phyloP scores from a whole-genome alignment of 2,797 vertebrate genomes.

The Enteromius treurensis region DNA sequence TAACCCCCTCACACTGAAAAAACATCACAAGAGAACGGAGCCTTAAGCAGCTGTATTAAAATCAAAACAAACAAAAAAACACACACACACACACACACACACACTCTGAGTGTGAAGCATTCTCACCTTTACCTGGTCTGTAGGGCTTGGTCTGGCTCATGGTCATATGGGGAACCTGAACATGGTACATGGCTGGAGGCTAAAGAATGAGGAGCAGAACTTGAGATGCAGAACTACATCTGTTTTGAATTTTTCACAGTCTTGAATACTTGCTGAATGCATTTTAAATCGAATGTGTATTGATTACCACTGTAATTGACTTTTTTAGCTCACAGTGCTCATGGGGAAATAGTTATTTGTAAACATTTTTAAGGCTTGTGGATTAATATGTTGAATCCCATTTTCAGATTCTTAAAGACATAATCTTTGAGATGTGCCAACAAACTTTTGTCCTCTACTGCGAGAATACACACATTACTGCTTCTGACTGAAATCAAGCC shows the following conservation, averaged over 20 bases:
- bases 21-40: not conserved
- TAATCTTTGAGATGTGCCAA: not conserved
- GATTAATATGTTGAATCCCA: conserved; percentile 1
- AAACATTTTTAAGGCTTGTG: not conserved
- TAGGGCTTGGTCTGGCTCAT: conserved; percentile 98
- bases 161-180: conserved; percentile 96
- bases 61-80: not conserved
- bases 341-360: not conserved
- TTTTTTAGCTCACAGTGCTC: not conserved
- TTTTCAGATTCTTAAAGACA: conserved; percentile 5
- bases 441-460: not conserved
- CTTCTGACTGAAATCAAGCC: not conserved
- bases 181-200: conserved; percentile 94
- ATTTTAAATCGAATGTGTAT: not conserved
- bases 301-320: not conserved
- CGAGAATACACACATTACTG: not conserved
- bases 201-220: conserved; percentile 69
- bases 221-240: conserved; percentile 32
- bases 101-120: conserved; percentile 66
- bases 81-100: not conserved
- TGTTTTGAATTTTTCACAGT: conserved; percentile 1
- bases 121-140: conserved; percentile 99
- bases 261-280: not conserved
- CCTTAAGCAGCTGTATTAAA: not conserved
- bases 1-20: not conserved